Conservation (phyloP, 2,888 invertebrate species). For the Vanessa cardui region DNA sequence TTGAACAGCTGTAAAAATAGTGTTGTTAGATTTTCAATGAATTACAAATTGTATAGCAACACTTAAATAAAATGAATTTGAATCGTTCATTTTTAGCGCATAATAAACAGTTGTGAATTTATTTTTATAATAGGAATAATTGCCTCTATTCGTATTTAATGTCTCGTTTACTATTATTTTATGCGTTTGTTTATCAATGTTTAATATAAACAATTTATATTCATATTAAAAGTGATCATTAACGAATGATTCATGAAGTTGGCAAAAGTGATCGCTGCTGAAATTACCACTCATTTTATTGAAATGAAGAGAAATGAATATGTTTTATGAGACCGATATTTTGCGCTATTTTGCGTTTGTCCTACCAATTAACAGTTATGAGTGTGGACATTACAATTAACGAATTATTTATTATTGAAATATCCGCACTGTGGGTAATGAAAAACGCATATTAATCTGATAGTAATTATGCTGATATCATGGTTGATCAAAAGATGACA, state of each 20-base stretch:
- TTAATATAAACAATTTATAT: background rate
- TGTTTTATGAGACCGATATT: conserved; percentile 19
- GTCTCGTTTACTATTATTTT: no score
- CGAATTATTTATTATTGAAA: conserved; percentile 11
- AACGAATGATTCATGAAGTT: conserved; percentile 13
- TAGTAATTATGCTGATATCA: background rate
- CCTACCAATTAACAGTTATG: conserved; percentile 17
- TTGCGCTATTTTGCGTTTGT: conserved; percentile 15
- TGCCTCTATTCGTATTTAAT: no score
- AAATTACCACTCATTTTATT: conserved; percentile 16
- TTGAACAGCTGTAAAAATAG: no score
- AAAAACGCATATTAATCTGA: conserved; percentile 2
- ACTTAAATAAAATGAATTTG: no score
- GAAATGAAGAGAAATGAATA: conserved; percentile 26
- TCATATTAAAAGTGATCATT: conserved; percentile 10
- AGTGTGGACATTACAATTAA: conserved; percentile 15
- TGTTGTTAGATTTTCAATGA: no score
- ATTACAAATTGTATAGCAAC: no score
- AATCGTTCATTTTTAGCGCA: no score
- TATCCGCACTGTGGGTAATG: background rate
- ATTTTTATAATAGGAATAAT: no score
- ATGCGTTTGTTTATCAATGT: background rate
- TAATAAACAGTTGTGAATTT: no score
- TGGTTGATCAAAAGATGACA: no score
- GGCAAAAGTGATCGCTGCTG: conserved; percentile 6